Base-by-base conservation (phyloP, 1,140 invertebrate species). In the Helicoverpa zea region DNA sequence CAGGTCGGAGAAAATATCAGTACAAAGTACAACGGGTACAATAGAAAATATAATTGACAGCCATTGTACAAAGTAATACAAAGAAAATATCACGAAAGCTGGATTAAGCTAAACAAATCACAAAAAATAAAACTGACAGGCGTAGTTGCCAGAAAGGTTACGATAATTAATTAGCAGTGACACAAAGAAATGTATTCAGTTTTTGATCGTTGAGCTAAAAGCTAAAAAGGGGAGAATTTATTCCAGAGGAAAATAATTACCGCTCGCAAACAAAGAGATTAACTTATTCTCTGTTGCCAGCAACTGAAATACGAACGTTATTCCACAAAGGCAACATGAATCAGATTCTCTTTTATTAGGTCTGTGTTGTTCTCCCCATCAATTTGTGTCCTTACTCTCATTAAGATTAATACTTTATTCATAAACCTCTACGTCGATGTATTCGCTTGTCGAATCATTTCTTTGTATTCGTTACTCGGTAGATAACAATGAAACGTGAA, bases 181-280 rank as follows among this genome's bases (percentile, higher is more conserved):
- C 75, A 77, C 75, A 77, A 77, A 77, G 75, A 77, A 64, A 66
- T 77, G 35, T 77, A 64, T 77, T 77, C 75, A 77, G 75, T 64
- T 77, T 77, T 77, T 77, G 75, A 77, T 77, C 75, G 61, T 64
- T 64, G 47, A 77, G 75, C 75, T 77, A 77, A 52, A 76, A 76
- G 58, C 74, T 64, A 76, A 76, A 76, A 74, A 77, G 73, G 76
- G 58, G 52, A 80, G 82, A 61, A 79, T 81, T 84, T 80, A 58
- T 78, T 76, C 35, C 77, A 29, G 43, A 81, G 83, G 73, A 80
- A 84, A 81, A 78, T 84, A 84, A 84, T 84, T 84, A 81, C 81
- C 72, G 80, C 73, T 75, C 64, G 77, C 77, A 81, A 84, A 81
- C 80, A 84, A 81, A 81, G 80, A 81, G 77, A 80, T 77, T 77